Percentiles rank a stretch among this genome's conserved stretches.
Evolutionary conservation across 2,888 invertebrate species (phyloP).

Genomic region (Phalera bucephala): DNA sequence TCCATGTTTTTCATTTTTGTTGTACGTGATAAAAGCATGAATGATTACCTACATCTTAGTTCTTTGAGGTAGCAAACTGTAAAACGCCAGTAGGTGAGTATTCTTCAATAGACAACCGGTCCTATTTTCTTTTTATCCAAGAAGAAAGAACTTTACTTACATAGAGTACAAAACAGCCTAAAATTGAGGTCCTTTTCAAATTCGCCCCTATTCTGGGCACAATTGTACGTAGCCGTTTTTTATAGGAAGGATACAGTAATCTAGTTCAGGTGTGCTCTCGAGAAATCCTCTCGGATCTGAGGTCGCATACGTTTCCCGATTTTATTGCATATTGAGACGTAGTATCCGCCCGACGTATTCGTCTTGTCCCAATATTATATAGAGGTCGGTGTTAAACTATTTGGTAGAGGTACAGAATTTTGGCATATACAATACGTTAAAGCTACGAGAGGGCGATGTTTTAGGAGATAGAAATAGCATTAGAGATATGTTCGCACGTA

Average conservation of each 20-base stretch:
- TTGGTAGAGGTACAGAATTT: conserved; percentile 44
- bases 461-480: conserved; percentile 12
- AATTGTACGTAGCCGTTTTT: conserved; percentile 68
- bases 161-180: no score
- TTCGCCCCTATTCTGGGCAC: conserved; percentile 58
- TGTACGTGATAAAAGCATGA: no score
- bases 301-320: conserved; percentile 69
- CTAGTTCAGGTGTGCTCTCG: conserved; percentile 76
- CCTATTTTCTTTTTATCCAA: no score
- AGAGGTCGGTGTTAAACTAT: conserved; percentile 56
- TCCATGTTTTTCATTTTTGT: no score
- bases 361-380: conserved; percentile 51
- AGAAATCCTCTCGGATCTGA: conserved; percentile 69
- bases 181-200: conserved; percentile 63
- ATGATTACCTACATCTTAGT: no score
- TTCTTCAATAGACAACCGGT: no score
- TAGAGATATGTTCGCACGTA: conserved; percentile 19
- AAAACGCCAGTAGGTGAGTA: no score
- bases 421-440: conserved; percentile 31
- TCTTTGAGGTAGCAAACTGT: no score
- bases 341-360: conserved; percentile 70
- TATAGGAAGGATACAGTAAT: conserved; percentile 75
- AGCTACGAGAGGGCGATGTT: conserved; percentile 12
- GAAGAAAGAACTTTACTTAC: no score
- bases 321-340: conserved; percentile 82